Conservation (phyloP, 2,797 vertebrate species). For the Rhinatrema bivittatum region DNA sequence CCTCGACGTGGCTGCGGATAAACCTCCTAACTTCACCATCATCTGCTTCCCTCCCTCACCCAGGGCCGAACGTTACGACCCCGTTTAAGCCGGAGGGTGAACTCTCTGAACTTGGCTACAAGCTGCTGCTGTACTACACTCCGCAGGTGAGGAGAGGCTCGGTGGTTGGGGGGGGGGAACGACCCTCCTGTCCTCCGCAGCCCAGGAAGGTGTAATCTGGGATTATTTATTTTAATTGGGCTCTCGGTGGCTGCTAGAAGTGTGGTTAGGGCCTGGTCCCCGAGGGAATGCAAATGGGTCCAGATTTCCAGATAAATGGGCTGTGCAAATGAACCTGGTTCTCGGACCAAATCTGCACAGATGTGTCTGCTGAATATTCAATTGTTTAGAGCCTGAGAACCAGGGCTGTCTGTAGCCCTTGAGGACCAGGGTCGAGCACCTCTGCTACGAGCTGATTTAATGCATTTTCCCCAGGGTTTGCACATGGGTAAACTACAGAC, state of each 20-base stretch:
- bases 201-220: no score
- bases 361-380: no score
- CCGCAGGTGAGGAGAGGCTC: slow-evolving; percentile 70
- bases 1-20: no score
- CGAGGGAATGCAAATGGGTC: no score
- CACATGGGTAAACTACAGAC: no score
- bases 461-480: not conserved
- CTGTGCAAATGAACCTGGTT: no score
- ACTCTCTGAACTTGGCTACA: slow-evolving; percentile 73
- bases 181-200: not conserved
- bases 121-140: slow-evolving; percentile 89
- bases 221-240: no score
- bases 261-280: no score
- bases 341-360: no score
- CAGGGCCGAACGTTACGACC: slow-evolving; percentile 82
- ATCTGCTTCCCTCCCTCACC: not conserved
- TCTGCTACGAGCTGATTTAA: not conserved
- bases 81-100: slow-evolving; percentile 83
- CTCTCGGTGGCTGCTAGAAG: not conserved
- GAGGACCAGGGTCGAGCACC: not conserved
- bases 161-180: fast-evolving
- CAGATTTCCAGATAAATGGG: no score
- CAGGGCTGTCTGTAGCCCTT: no score
- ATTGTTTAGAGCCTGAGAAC: no score
- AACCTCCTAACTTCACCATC: not conserved